These are phyloP conservation scores for Acanthornis magna DNA, from an alignment of 2,797 vertebrate species.

Conservation along the genomic window DNA sequence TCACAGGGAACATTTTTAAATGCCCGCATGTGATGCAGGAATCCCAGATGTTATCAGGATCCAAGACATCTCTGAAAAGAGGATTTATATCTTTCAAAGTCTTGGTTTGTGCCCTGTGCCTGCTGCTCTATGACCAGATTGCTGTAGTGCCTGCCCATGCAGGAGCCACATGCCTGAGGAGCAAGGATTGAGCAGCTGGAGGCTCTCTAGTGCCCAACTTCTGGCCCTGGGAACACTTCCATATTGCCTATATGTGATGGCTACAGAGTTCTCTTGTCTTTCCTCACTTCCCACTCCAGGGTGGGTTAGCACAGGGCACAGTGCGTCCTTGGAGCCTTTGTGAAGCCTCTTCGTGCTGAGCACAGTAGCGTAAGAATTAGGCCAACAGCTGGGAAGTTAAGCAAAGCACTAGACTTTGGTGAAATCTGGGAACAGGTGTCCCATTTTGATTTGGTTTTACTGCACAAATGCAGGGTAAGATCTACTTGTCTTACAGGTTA, in stretches of 20 bases:
- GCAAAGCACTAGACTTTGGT: neutral
- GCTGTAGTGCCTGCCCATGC: neutral
- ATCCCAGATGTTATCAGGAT: neutral
- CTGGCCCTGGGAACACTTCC: neutral
- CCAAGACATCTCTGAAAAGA: neutral
- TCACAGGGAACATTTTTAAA: neutral
- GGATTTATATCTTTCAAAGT: neutral
- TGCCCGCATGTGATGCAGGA: accelerated
- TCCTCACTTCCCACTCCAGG: neutral
- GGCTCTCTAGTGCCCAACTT: neutral
- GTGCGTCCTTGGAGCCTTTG: neutral
- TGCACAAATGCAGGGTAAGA: neutral
- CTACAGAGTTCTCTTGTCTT: neutral
- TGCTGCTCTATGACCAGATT: neutral
- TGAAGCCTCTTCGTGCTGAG: neutral
- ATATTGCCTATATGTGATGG: accelerated
- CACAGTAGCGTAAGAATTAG: neutral
- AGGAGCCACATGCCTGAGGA: accelerated
- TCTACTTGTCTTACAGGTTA: constrained; percentile 23
- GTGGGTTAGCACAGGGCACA: accelerated
- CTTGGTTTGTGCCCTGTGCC: neutral
- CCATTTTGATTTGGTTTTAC: neutral
- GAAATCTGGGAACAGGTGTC: neutral
- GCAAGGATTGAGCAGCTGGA: neutral
- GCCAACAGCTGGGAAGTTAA: neutral